These are phyloP conservation scores for Styela clava DNA, from an alignment of 23 tunicate species.

Conservation along the genomic window DNA sequence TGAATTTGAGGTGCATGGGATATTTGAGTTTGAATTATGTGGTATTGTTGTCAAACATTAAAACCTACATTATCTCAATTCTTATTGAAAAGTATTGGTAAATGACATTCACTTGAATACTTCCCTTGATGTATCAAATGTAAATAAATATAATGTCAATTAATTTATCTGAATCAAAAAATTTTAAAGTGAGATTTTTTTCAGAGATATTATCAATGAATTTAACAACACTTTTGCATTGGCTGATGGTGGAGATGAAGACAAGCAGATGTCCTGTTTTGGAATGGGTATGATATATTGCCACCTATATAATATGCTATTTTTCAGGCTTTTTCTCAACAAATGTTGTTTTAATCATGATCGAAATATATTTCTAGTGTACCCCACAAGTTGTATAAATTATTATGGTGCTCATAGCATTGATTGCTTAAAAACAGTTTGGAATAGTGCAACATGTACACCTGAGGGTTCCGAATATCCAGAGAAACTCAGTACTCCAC, in stretches of 20 bases:
- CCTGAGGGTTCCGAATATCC: slow-evolving; percentile 19
- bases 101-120: no score
- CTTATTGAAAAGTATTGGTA: no score
- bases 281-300: slow-evolving; percentile 26
- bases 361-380: no score
- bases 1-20: slow-evolving; percentile 16
- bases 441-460: slow-evolving; percentile 11
- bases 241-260: slow-evolving; percentile 26
- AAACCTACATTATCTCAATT: no score
- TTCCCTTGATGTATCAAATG: no score
- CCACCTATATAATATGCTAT: no score
- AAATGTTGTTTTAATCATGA: no score
- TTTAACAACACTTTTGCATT: not conserved
- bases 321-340: not conserved
- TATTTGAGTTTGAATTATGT: no score
- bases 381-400: not conserved
- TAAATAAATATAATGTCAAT: no score
- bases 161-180: no score
- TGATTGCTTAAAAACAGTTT: slow-evolving; percentile 4
- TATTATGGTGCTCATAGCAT: slow-evolving; percentile 25
- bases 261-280: slow-evolving; percentile 14
- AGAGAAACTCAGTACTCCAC: not conserved
- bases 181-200: no score
- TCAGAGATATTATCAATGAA: slow-evolving; percentile 4
- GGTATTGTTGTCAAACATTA: no score